Evolutionary conservation across 53 echinoderm and acorn worm species (phyloP).

Genomic region (Astropecten irregularis): DNA sequence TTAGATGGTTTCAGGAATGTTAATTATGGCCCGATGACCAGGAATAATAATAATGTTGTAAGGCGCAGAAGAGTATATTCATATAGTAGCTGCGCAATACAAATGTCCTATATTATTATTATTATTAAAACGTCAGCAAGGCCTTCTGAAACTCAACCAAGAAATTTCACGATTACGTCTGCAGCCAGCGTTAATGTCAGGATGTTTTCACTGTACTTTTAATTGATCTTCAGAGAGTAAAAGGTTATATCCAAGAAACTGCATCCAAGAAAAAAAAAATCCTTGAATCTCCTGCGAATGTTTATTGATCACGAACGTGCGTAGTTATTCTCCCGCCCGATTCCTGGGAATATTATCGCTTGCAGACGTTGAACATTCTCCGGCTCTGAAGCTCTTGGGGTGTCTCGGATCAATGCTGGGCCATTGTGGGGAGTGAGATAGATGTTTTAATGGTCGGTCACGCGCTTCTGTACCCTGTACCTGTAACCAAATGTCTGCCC

Average conservation of each 20-base stretch:
- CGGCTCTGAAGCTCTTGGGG: background rate
- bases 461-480: background rate
- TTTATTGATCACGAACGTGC: background rate
- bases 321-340: background rate
- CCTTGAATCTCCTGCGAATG: constrained; percentile 6
- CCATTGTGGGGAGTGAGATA: background rate
- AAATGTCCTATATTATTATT: too few relatives aligned
- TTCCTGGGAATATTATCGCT: background rate
- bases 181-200: too few relatives aligned
- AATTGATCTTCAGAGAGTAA: too few relatives aligned
- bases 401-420: constrained; percentile 22
- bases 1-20: too few relatives aligned
- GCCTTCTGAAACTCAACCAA: too few relatives aligned
- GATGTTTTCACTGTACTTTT: too few relatives aligned
- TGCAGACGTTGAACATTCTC: constrained; percentile 1
- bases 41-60: too few relatives aligned
- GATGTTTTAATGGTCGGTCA: background rate
- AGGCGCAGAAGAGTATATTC: too few relatives aligned
- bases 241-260: background rate
- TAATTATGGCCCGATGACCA: too few relatives aligned
- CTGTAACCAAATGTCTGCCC: background rate
- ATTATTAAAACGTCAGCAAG: too few relatives aligned
- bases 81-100: too few relatives aligned
- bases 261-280: background rate
- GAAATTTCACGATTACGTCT: too few relatives aligned